Conservation (phyloP, 1,140 invertebrate genomes). For the Maconellicoccus hirsutus region DNA sequence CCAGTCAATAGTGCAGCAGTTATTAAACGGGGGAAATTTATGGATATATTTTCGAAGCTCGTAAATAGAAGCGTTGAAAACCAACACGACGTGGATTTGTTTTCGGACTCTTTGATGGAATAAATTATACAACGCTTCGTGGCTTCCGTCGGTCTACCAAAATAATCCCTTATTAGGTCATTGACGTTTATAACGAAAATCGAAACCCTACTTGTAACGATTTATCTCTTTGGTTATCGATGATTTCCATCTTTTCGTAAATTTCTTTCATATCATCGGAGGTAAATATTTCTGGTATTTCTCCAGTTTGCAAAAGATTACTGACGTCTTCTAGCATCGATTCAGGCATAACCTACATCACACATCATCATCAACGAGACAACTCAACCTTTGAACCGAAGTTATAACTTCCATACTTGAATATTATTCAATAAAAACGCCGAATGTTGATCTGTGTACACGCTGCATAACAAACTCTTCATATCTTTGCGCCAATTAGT, state of each 20-base stretch:
- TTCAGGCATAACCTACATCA: constrained; percentile 74
- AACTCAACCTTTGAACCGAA: not conserved
- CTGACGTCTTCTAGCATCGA: constrained; percentile 87
- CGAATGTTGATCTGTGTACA: constrained; percentile 65
- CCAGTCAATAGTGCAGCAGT: constrained; percentile 96
- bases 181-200: too few relatives aligned
- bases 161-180: not conserved
- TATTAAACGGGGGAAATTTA: constrained; percentile 89
- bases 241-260: constrained; percentile 83
- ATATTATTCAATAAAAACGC: constrained; percentile 85
- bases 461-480: constrained; percentile 66
- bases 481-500: constrained; percentile 86
- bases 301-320: constrained; percentile 85
- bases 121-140: constrained; percentile 81
- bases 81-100: constrained; percentile 82
- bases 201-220: constrained; percentile 48
- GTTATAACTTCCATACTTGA: constrained; percentile 45
- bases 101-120: constrained; percentile 82
- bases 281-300: constrained; percentile 83
- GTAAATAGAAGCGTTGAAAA: constrained; percentile 86
- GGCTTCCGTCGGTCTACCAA: constrained; percentile 71
- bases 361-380: not conserved
- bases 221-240: constrained; percentile 82
- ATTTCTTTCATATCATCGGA: constrained; percentile 83
- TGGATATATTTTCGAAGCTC: constrained; percentile 72